Percentiles rank a stretch among this genome's conserved stretches.
Conservation (phyloP, 2,888 invertebrate species). For the Cyaniris semiargus region DNA sequence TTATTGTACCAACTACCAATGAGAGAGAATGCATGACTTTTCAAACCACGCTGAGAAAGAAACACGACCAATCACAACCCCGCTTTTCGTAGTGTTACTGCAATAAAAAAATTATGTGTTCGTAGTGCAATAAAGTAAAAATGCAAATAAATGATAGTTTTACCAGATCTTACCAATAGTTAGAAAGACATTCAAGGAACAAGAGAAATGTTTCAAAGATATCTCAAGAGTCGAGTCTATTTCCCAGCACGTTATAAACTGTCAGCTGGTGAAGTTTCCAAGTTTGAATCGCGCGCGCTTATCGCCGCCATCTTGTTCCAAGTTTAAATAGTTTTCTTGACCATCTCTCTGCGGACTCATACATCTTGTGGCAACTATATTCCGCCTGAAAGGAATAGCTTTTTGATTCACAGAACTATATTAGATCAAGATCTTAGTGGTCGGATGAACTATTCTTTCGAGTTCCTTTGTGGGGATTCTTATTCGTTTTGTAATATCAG, state of each 20-base stretch:
- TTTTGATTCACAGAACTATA: conserved; percentile 7
- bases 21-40: too few relatives aligned
- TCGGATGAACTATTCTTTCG: neutral
- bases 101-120: too few relatives aligned
- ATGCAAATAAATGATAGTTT: neutral
- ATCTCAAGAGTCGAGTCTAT: neutral
- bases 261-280: neutral
- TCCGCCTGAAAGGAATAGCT: neutral
- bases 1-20: too few relatives aligned
- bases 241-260: neutral
- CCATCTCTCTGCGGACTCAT: conserved; percentile 11
- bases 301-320: conserved; percentile 15
- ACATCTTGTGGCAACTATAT: conserved; percentile 8
- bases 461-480: neutral
- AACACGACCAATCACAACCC: too few relatives aligned
- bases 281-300: neutral
- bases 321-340: conserved; percentile 15
- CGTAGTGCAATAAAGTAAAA: neutral
- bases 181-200: neutral
- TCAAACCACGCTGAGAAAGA: too few relatives aligned
- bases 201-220: conserved; percentile 1
- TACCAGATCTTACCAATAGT: neutral
- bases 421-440: neutral
- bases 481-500: neutral
- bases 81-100: too few relatives aligned